phyloP scores from a whole-genome alignment of 2,888 invertebrate species.

The Lycocerus yunnanus region DNA sequence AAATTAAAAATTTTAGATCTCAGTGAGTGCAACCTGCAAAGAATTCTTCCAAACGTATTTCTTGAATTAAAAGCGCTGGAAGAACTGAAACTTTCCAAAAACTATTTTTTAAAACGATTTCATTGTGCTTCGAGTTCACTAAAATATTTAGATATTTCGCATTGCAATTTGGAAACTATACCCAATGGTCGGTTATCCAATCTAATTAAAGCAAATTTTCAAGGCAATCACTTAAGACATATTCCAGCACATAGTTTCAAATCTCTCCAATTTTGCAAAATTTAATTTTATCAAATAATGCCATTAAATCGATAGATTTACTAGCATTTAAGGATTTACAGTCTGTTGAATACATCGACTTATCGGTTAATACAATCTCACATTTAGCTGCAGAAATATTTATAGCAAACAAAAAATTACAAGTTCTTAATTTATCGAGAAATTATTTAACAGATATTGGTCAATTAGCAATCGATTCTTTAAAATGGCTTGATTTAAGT shows the following conservation, averaged over 20 bases:
- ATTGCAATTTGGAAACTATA: constrained; percentile 64
- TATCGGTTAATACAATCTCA: constrained; percentile 72
- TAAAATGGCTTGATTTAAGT: constrained; percentile 65
- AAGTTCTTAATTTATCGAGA: constrained; percentile 66
- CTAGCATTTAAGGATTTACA: constrained; percentile 66
- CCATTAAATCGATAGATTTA: constrained; percentile 63
- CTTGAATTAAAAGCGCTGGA: constrained; percentile 63
- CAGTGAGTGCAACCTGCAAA: constrained; percentile 62
- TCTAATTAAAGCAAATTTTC: constrained; percentile 62
- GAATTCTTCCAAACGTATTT: constrained; percentile 60
- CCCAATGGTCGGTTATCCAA: constrained; percentile 67
- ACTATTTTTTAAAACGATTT: constrained; percentile 59
- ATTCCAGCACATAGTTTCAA: constrained; percentile 64
- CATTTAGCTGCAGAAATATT: constrained; percentile 64
- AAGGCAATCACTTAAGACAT: constrained; percentile 66
- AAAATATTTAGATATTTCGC: constrained; percentile 63
- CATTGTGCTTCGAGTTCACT: constrained; percentile 60
- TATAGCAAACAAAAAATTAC: constrained; percentile 63
- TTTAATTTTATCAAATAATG: constrained; percentile 70
- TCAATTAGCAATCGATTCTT: constrained; percentile 62
- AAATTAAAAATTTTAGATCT: constrained; percentile 58
- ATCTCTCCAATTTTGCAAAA: constrained; percentile 63
- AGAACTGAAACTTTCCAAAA: constrained; percentile 65
- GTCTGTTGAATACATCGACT: constrained; percentile 64
- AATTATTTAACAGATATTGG: constrained; percentile 67